phyloP scores from a whole-genome alignment of 2,113 vertebrate genomes.

The Electrona antarctica region DNA sequence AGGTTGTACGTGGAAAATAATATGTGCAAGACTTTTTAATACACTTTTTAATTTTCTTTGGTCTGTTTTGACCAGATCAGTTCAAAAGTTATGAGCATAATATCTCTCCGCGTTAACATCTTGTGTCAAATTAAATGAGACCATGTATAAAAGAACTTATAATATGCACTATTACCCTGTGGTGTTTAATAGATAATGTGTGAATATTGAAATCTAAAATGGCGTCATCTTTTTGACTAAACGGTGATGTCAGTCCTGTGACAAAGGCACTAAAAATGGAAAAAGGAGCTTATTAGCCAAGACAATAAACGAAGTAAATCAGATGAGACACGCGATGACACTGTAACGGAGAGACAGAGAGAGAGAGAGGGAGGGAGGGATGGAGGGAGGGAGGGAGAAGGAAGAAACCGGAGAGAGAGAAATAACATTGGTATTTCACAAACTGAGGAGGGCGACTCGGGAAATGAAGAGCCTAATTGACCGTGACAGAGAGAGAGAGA shows the following conservation, averaged over 20 bases:
- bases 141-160: background rate
- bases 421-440: conserved; percentile 12
- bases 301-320: conserved; percentile 52
- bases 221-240: conserved; percentile 5
- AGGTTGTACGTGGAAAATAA: conserved; percentile 11
- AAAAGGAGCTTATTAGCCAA: conserved; percentile 28
- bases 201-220: background rate
- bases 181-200: background rate
- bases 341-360: background rate
- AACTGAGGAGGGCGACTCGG: conserved; percentile 34
- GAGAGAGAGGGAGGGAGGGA: background rate
- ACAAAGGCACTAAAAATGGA: conserved; percentile 23
- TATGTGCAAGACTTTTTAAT: background rate
- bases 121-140: background rate
- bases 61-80: background rate
- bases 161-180: background rate
- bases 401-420: conserved; percentile 3
- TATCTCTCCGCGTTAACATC: too few species aligned
- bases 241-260: conserved; percentile 48
- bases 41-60: background rate
- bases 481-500: conserved; percentile 43
- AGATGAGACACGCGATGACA: conserved; percentile 44
- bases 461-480: conserved; percentile 74
- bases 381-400: conserved; percentile 3
- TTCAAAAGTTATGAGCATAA: background rate